Percentiles rank a stretch among this genome's conserved stretches.
Conservation (phyloP, 2,113 vertebrate genomes). For the Limanda limanda region DNA sequence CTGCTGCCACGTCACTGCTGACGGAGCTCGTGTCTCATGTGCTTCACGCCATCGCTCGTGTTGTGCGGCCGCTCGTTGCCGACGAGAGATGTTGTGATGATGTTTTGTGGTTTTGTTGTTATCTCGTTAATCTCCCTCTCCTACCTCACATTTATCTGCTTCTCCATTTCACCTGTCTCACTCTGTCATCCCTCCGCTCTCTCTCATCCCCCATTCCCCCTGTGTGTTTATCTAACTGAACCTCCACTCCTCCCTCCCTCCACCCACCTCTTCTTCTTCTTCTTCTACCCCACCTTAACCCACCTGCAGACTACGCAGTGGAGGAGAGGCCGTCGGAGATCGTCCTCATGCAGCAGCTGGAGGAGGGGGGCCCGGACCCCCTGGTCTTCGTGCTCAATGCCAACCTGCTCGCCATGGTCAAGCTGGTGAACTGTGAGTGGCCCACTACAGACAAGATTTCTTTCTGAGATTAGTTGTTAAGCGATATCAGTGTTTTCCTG, state of each 20-base stretch:
- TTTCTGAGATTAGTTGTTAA: too few species aligned
- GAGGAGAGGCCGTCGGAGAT: conserved; percentile 96
- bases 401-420: conserved; percentile 98
- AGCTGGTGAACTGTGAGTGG: conserved; percentile 98
- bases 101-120: neutral
- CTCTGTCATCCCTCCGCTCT: conserved; percentile 11
- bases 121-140: too few species aligned
- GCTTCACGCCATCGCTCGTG: conserved; percentile 56
- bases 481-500: too few species aligned
- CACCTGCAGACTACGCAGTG: conserved; percentile 92
- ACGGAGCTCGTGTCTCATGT: conserved; percentile 28
- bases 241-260: conserved; percentile 13
- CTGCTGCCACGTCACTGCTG: conserved; percentile 66
- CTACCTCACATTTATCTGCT: neutral
- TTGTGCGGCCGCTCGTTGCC: conserved; percentile 47
- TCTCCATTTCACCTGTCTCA: conserved; percentile 32
- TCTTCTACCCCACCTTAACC: neutral
- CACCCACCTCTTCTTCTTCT: neutral
- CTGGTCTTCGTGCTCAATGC: conserved; percentile 98
- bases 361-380: conserved; percentile 94
- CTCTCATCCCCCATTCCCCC: conserved; percentile 14
- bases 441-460: too few species aligned
- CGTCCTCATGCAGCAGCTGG: conserved; percentile 95
- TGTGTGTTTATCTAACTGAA: neutral
- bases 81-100: neutral